Conservation (phyloP, 1,140 invertebrate species). For the Plectrocnemia conspersa region DNA sequence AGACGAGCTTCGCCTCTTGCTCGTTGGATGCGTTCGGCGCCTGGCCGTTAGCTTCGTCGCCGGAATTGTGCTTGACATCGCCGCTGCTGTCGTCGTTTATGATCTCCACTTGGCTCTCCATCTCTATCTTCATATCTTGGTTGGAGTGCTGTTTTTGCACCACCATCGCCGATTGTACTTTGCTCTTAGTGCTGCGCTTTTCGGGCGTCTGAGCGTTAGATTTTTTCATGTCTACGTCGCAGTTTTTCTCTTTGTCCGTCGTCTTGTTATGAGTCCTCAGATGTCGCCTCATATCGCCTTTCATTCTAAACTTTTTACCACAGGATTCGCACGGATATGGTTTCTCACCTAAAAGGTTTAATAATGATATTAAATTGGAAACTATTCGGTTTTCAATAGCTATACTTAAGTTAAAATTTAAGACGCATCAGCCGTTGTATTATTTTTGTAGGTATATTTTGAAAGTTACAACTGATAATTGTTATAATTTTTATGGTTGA, state of each 20-base stretch:
- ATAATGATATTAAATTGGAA: too few relatives aligned
- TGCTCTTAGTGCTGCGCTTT: conserved; percentile 5
- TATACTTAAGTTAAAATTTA: too few relatives aligned
- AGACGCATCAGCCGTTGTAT: too few relatives aligned
- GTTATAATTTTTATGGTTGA: too few relatives aligned
- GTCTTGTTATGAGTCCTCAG: conserved; percentile 65
- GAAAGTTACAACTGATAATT: too few relatives aligned
- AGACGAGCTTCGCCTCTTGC: conserved; percentile 21
- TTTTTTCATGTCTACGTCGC: conserved; percentile 14
- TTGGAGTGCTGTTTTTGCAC: conserved; percentile 8
- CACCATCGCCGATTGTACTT: background rate
- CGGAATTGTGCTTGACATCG: conserved; percentile 15
- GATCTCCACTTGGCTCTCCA: conserved; percentile 17
- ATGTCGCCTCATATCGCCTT: conserved; percentile 85
- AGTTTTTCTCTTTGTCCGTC: conserved; percentile 20
- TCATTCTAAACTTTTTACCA: conserved; percentile 77
- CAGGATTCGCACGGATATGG: conserved; percentile 74
- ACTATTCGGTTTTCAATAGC: too few relatives aligned
- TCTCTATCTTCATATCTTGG: conserved; percentile 30
- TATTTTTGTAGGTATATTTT: too few relatives aligned
- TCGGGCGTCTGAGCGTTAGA: background rate
- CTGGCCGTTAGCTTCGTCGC: too few relatives aligned
- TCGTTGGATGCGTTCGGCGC: background rate
- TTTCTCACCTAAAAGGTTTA: conserved; percentile 61
- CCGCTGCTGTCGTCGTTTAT: conserved; percentile 25